Conservation (phyloP, 1,140 invertebrate species). For the Probaryconus sp. region DNA sequence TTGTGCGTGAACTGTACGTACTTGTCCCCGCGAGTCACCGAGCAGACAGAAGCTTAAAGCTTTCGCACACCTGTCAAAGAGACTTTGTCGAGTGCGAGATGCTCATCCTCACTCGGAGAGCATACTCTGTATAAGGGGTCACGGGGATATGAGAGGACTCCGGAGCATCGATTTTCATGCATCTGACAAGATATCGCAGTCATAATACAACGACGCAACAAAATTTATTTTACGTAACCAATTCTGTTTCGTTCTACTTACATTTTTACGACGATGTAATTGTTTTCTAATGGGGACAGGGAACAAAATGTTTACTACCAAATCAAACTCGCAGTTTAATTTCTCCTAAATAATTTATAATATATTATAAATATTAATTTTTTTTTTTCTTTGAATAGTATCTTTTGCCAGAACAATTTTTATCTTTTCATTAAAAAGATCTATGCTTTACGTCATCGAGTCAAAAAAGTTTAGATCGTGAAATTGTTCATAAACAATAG, state of each 20-base stretch:
- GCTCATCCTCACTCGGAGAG: constrained; percentile 53
- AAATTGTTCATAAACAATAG: no score
- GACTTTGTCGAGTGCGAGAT: constrained; percentile 47
- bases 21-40: constrained; percentile 23
- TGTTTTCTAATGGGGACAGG: no score
- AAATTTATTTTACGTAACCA: background rate
- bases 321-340: no score
- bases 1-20: constrained; percentile 2
- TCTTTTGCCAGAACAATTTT: no score
- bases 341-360: no score
- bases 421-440: no score
- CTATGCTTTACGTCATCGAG: no score
- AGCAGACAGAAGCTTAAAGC: constrained; percentile 52
- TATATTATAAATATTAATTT: no score
- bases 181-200: constrained; percentile 39
- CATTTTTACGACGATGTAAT: background rate
- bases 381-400: no score
- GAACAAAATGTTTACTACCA: no score
- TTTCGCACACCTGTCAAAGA: constrained; percentile 55
- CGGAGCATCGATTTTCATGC: constrained; percentile 45
- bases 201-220: constrained; percentile 16
- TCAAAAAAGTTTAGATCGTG: no score
- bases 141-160: constrained; percentile 20
- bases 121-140: constrained; percentile 30
- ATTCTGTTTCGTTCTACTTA: background rate